These are phyloP conservation scores for Alviniconcha marisindica DNA, from an alignment of 1,140 invertebrate genomes.

Conservation along the genomic window DNA sequence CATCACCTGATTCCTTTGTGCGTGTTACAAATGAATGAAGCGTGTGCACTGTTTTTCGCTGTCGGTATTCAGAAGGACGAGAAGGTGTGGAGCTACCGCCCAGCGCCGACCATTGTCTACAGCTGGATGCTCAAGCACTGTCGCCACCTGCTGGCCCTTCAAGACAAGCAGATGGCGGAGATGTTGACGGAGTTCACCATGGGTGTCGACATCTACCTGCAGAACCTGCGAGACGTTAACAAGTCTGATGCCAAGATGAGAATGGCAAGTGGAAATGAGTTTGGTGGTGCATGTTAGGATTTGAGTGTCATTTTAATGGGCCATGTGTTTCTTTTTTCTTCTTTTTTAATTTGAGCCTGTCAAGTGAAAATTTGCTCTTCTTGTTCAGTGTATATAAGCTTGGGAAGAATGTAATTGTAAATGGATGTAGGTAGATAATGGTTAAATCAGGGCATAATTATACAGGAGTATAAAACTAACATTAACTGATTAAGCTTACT, in stretches of 20 bases:
- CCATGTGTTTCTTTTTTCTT: too few relatives aligned
- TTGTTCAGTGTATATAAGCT: too few relatives aligned
- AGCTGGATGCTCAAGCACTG: conserved; percentile 57
- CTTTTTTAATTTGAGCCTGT: too few relatives aligned
- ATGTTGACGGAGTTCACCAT: conserved; percentile 63
- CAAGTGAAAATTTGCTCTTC: too few relatives aligned
- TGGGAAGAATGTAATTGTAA: too few relatives aligned
- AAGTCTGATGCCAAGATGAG: conserved; percentile 48
- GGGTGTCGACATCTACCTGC: conserved; percentile 64
- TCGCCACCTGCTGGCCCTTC: conserved; percentile 50
- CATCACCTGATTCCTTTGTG: too few relatives aligned
- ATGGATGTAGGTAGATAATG: too few relatives aligned
- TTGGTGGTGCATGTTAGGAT: too few relatives aligned
- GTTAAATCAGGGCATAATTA: too few relatives aligned
- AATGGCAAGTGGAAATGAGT: conserved; percentile 19
- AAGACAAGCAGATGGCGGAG: conserved; percentile 56
- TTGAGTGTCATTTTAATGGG: too few relatives aligned
- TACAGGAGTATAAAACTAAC: too few relatives aligned
- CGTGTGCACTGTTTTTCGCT: neutral
- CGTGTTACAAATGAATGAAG: neutral
- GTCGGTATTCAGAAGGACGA: conserved; percentile 55
- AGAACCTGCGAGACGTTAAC: conserved; percentile 53
- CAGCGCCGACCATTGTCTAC: conserved; percentile 48
- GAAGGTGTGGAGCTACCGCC: conserved; percentile 55
- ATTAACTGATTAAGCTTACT: too few relatives aligned